Evolutionary conservation across 2,113 vertebrate species (phyloP), one percentile per base, ranked within the genome.

Genomic region (Sinocyclocheilus grahami): DNA sequence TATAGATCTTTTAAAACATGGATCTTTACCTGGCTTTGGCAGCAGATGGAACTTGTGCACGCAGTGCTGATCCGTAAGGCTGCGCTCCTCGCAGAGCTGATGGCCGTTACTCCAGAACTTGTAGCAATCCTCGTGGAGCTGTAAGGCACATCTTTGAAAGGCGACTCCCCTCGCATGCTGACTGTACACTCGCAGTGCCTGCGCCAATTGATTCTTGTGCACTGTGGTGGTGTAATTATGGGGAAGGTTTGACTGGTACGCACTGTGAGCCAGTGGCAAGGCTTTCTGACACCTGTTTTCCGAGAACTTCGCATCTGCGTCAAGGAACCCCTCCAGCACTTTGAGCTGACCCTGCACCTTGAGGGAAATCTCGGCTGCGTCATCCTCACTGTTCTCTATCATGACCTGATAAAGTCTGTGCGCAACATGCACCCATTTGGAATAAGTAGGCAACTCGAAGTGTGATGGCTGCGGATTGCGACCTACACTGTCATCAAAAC

Each of bases 21-120:
- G 10, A 48, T 42, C 33, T 42, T 58, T 69, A 99, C 98, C 98
- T 93, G 96, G 90, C 93, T 99, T 97, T n/a, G 98, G 98, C 85
- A 99, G 95, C 3, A 99, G 95, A 83, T 99, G 98, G 90, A 99
- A 99, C 90, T 99, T 99, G 89, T 99, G 98, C 55, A 99, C 97
- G 3, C 98, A 99, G 92, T 99, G 98, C 88, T 99, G 98, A 92
- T 99, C 98, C 0, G 97, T 98, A 81, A 99, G 93, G 83, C 98
- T 99, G 8, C 98, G 91, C 91, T 99, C 98, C 88, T 99, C 98
- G 2, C 98, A 99, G 13, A 99, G 95, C 93, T 99, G 98, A 90
- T 99, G 98, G 4, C 98, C 98, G 0, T 97, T 99, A 93, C 97
- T 99, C 98, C 98, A 99, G 92, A 99, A 99, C 91, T 97, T 98